Evolutionary conservation across 2,888 invertebrate species (phyloP), one percentile per base, ranked within the genome.

Genomic region (Corbicula japonica): DNA sequence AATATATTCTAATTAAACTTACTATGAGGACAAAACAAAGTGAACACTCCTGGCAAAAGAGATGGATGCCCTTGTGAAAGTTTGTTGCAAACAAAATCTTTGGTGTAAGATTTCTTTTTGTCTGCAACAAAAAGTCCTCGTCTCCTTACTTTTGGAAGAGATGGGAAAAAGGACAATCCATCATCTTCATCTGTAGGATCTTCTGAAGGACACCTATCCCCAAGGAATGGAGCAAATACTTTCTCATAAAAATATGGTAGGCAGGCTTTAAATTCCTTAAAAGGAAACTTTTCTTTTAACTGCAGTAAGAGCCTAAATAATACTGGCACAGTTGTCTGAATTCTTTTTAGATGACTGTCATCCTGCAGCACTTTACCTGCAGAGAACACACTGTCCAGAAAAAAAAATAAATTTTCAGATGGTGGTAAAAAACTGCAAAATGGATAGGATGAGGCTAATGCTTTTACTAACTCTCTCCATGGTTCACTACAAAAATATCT

Each of bases 101-200:
- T n/a, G 18, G n/a, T 48, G 21, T 18, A 48, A 5, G 48, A 48
- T n/a, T 48, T 23, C 48, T n/a, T 6, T n/a, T 18, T 6, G 48
- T 48, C n/a, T n/a, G n/a, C n/a, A n/a, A n/a, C n/a, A n/a, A n/a
- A 48, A 48, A 48, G 5, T 6, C 48, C 48, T 48, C 48, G 8
- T 6, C n/a, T 5, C 21, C 48, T 48, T n/a, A 18, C 18, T 48
- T 18, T 48, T 6, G 5, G 48, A 18, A 48, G n/a, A 48, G n/a
- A 48, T 48, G 48, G 48, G n/a, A 48, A 48, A 48, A 48, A 48
- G 18, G 48, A 6, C 48, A 48, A n/a, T 48, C 21, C 48, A 48
- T 48, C 21, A 5, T 48, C 48, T 12, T 48, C 48, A 18, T 48
- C 5, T 18, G 48, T n/a, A 12, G 21, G n/a, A 48, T 48, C 21